Percentiles rank a stretch among this genome's conserved stretches.
phyloP scores from a whole-genome alignment of 2,113 vertebrate species.

The Thermophis baileyi region DNA sequence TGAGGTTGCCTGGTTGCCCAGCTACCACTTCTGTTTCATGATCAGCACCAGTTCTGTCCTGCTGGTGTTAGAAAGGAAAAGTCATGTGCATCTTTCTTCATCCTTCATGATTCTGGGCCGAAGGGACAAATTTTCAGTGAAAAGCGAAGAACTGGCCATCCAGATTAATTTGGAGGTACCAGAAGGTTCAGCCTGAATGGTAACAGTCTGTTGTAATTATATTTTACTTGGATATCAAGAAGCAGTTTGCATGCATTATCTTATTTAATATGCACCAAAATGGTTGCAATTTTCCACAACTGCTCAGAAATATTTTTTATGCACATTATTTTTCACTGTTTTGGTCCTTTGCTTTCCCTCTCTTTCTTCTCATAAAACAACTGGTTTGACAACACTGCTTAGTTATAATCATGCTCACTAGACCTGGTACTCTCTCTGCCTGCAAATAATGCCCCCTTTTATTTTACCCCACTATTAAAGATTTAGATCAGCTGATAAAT shows the following conservation, averaged over 20 bases:
- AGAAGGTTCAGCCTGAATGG: background rate
- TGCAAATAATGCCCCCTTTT: conserved; percentile 41
- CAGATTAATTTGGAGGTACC: background rate
- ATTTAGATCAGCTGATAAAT: background rate
- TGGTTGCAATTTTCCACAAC: conserved; percentile 54
- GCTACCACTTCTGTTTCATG: background rate
- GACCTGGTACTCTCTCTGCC: conserved; percentile 30
- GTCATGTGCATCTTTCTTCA: background rate
- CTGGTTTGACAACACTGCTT: conserved; percentile 22
- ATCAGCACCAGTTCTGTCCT: background rate
- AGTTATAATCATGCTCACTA: conserved; percentile 32
- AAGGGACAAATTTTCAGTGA: background rate
- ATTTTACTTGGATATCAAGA: background rate
- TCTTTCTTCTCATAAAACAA: conserved; percentile 27
- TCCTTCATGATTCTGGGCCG: background rate
- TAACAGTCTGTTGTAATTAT: background rate
- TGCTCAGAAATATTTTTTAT: conserved; percentile 56
- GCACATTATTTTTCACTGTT: conserved; percentile 34
- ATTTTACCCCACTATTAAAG: conserved; percentile 36
- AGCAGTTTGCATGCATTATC: background rate
- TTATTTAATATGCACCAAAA: conserved; percentile 52
- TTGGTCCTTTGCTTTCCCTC: conserved; percentile 51
- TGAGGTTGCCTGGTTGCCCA: background rate
- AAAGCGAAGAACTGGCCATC: background rate
- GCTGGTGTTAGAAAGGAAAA: background rate